Base-by-base conservation (phyloP, 2,888 invertebrate genomes). In the Himalopsyche anomala region DNA sequence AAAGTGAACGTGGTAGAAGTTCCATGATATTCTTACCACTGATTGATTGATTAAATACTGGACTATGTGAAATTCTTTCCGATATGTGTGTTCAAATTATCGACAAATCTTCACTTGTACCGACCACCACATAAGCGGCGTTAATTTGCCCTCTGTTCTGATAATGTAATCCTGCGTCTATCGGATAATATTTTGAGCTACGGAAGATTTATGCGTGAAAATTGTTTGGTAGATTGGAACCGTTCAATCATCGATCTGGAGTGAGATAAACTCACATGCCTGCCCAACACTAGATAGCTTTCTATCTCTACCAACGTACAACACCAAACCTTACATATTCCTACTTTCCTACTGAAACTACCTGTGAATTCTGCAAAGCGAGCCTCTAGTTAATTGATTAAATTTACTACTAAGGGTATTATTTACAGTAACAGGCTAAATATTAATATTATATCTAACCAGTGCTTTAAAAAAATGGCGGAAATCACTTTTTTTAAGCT, bases 241-340 rank as follows among this genome's bases (percentile, higher is more conserved):
- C 87, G 85, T 62, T 87, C 87, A 80, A 87, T 87, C 87, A 87
- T 87, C 85, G 87, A 87, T 87, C 81, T 81, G 69, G 54, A 36
- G 38, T n/a, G 74, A 87, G 87, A 87, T 87, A 84, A 86, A 82
- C 62, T 80, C 54, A 19, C 83, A 81, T 83, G 81, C 83, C 81
- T 69, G 36, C 36, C 81, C 12, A 42, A 81, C 45, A 81, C 62
- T 62, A 62, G 19, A 51, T 62, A 62, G 62, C 62, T 62, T 62
- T 62, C 62, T 62, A 62, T 62, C 62, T 62, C 5, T 62, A 51
- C 51, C 51, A 51, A 3, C 17, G 15, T 19, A 42, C 42, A 36
- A 19, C 12, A 38, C 51, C 81, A 45, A 81, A 80, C 28, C 28
- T 4, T 40, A 19, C 28, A 38, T 12, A 42, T 15, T 36, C 81